Conservation (phyloP, 2,888 invertebrate species). For the Sturmia bella region DNA sequence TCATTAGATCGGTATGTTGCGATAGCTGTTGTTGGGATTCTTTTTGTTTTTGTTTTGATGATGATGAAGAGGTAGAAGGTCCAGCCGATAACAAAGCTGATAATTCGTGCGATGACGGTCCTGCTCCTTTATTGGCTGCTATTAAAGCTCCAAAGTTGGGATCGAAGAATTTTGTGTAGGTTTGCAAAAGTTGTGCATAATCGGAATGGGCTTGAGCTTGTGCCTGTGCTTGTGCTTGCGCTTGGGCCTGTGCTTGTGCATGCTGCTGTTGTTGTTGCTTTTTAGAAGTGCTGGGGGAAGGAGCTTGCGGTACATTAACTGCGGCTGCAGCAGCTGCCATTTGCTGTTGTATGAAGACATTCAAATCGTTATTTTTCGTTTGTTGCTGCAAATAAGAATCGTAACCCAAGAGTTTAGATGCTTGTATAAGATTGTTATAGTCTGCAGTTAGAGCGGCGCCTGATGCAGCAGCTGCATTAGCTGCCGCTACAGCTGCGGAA, state of each 20-base stretch:
- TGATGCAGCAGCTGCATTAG: slow-evolving; percentile 75
- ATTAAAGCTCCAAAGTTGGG: slow-evolving; percentile 76
- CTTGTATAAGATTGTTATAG: slow-evolving; percentile 80
- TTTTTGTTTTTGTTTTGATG: slow-evolving; percentile 74
- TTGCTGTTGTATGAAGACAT: slow-evolving; percentile 80
- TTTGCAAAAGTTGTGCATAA: slow-evolving; percentile 80
- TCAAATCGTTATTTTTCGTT: slow-evolving; percentile 79
- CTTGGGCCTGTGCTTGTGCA: slow-evolving; percentile 76
- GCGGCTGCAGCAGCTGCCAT: slow-evolving; percentile 79
- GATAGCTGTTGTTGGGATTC: slow-evolving; percentile 69
- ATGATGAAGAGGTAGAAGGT: slow-evolving; percentile 71
- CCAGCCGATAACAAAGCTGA: slow-evolving; percentile 77
- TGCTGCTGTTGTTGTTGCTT: slow-evolving; percentile 69
- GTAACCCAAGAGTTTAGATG: slow-evolving; percentile 80
- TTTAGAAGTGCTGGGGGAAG: slow-evolving; percentile 72
- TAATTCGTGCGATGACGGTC: slow-evolving; percentile 77
- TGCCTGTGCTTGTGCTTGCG: slow-evolving; percentile 69
- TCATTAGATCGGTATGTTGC: slow-evolving; percentile 79
- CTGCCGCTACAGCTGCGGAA: slow-evolving; percentile 70
- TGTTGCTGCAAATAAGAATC: slow-evolving; percentile 81
- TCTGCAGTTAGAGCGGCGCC: slow-evolving; percentile 78
- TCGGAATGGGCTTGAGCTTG: slow-evolving; percentile 76
- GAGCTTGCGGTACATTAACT: slow-evolving; percentile 70
- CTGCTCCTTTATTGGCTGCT: slow-evolving; percentile 73
- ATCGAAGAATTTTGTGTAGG: slow-evolving; percentile 81